phyloP scores from a whole-genome alignment of 2,113 vertebrate species.

The Gymnobelideus leadbeateri region DNA sequence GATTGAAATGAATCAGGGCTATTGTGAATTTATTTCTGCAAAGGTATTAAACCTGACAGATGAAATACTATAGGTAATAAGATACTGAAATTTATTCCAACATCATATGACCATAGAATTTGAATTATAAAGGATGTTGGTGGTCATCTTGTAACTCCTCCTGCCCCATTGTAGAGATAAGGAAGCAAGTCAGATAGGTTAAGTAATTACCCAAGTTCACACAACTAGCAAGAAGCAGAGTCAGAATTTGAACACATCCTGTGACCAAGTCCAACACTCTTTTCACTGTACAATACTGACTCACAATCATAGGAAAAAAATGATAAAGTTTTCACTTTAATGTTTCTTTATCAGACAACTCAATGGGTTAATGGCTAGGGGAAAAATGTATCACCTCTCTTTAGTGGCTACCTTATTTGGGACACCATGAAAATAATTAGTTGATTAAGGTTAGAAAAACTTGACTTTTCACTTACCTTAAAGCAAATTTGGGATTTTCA shows the following conservation, averaged over 20 bases:
- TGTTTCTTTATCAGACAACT: neutral
- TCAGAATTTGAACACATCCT: neutral
- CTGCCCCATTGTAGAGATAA: neutral
- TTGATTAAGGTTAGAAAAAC: slow-evolving; percentile 15
- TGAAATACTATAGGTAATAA: slow-evolving; percentile 25
- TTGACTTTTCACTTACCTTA: slow-evolving; percentile 17
- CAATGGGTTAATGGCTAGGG: neutral
- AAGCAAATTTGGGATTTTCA: neutral
- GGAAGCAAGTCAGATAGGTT: neutral
- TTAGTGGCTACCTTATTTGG: neutral
- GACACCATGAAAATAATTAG: slow-evolving; percentile 26
- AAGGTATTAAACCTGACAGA: neutral
- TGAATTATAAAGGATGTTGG: neutral
- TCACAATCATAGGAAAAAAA: neutral
- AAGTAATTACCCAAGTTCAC: neutral
- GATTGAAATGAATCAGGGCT: neutral
- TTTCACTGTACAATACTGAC: neutral
- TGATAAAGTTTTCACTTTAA: neutral
- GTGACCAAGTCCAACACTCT: neutral
- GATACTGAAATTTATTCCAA: neutral
- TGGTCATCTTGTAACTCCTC: neutral
- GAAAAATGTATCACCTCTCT: neutral
- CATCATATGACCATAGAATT: neutral
- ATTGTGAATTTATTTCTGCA: slow-evolving; percentile 26
- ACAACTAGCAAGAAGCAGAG: neutral